Conservation (phyloP, 2,888 invertebrate species). For the Theretra japonica region DNA sequence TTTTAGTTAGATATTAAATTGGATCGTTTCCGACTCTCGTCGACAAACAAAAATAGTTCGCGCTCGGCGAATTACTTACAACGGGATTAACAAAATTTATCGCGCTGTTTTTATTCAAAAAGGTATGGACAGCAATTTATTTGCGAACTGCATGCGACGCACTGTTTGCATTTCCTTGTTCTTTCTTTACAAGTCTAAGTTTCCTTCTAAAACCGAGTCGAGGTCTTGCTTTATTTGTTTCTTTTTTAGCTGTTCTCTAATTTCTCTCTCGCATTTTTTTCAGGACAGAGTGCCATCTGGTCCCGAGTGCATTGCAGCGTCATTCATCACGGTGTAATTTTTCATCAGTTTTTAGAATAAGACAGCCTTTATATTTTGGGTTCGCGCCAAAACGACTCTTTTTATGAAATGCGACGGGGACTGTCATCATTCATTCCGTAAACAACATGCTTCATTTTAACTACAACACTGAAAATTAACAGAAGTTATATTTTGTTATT, state of each 20-base stretch:
- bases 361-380: slow-evolving; percentile 20
- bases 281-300: not conserved
- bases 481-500: not conserved
- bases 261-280: not conserved
- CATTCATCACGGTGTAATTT: slow-evolving; percentile 21
- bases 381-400: slow-evolving; percentile 19
- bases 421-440: slow-evolving; percentile 1
- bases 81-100: not conserved
- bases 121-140: not conserved
- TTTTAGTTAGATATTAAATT: slow-evolving; percentile 18
- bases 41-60: slow-evolving; percentile 16
- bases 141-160: not conserved
- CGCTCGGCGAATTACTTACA: slow-evolving; percentile 8
- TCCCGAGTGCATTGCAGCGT: slow-evolving; percentile 1
- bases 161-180: not conserved
- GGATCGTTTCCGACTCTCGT: slow-evolving; percentile 13
- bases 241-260: not conserved
- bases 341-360: slow-evolving; percentile 13
- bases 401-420: not conserved
- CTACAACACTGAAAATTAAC: not conserved
- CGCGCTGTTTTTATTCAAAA: not conserved
- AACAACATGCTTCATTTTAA: not conserved
- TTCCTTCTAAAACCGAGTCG: not conserved
- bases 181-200: no score
- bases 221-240: not conserved